Evolutionary conservation across 1,140 invertebrate genomes (phyloP), one percentile per base, ranked within the genome.

Genomic region (Zeugodacus cucurbitae): DNA sequence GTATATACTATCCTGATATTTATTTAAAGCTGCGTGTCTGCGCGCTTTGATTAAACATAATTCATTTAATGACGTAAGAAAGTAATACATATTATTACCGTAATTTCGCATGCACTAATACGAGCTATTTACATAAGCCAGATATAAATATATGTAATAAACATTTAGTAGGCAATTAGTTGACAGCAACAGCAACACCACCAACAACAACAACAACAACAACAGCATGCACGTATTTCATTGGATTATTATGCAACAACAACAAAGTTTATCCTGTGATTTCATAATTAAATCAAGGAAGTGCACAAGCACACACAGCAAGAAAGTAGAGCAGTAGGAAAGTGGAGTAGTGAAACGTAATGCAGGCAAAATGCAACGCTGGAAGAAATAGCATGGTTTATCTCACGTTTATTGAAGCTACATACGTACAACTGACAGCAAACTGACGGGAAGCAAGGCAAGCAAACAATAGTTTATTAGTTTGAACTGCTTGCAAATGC

Each of bases 241-340:
- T 48, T 48, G 34, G 22, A 48, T 41, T 22, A 44, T 82, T 82
- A 82, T 29, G 22, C 74, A 82, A 82, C 74, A 29, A 78, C 74
- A 82, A 82, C 74, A 29, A 78, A 34, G n/a, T 82, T 82, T 82
- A 82, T 82, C 74, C 74, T 82, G 74, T 48, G 74, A 48, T 82
- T 82, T 82, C 74, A 82, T 82, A 82, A 82, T 82, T 82, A 82
- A 82, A 82, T 82, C 74, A 54, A 82, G 74, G 74, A 82, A 82
- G 74, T 48, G 48, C 22, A 70, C 41, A 37, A 70, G 32, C 58
- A 62, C 58, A 82, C n/a, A 29, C 26, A 2, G 26, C 22, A 82
- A 82, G 26, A 41, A 82, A 82, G 41, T 82, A 26, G 74, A 82
- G 37, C 74, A 82, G 74, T 82, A 54, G 74, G 74, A 82, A 82